phyloP scores from a whole-genome alignment of 2,888 invertebrate genomes.

The Electrophaes corylata region DNA sequence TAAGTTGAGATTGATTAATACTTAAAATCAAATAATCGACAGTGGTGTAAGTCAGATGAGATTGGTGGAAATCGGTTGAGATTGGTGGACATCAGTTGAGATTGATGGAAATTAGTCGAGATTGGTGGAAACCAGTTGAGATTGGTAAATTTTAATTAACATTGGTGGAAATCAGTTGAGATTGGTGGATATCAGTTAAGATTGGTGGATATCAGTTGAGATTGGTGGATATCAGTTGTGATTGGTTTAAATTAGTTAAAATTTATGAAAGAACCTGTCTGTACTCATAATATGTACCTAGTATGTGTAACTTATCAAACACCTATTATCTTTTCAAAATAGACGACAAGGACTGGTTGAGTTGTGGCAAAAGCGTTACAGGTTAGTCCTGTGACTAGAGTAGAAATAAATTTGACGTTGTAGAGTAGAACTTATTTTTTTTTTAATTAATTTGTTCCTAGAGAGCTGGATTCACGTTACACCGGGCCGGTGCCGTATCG shows the following conservation, averaged over 20 bases:
- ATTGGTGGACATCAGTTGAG: neutral
- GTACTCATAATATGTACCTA: neutral
- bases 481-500: too few species aligned
- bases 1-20: constrained; percentile 45
- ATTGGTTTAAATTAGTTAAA: too few species aligned
- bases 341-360: constrained; percentile 84
- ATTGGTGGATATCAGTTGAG: too few species aligned
- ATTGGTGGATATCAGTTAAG: too few species aligned
- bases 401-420: constrained; percentile 1
- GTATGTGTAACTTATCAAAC: neutral
- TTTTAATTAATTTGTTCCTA: too few species aligned
- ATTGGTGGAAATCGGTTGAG: neutral
- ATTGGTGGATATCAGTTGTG: too few species aligned
- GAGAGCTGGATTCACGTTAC: too few species aligned
- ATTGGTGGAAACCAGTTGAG: neutral
- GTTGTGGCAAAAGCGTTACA: constrained; percentile 80
- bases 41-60: neutral
- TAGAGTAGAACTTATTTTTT: neutral
- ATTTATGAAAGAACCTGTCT: too few species aligned
- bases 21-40: too few species aligned
- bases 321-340: constrained; percentile 44
- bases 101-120: neutral
- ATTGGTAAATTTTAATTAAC: too few species aligned
- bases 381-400: constrained; percentile 72
- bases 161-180: too few species aligned